These are phyloP conservation scores for Parambassis ranga DNA, from an alignment of 2,797 vertebrate genomes.

Conservation along the genomic window DNA sequence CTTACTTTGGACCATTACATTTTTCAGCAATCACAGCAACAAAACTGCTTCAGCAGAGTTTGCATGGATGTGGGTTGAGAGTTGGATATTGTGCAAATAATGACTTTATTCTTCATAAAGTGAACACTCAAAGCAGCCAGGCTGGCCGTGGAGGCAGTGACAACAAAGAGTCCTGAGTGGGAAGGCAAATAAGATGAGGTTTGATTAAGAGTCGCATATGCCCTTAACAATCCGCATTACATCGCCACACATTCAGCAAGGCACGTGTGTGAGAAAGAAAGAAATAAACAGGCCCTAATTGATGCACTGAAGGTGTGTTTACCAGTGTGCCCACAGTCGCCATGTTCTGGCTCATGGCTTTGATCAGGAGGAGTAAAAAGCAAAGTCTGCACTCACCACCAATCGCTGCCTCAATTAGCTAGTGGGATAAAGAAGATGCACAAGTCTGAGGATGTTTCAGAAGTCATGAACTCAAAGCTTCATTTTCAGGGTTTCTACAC, in stretches of 20 bases:
- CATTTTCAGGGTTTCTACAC: too few species aligned
- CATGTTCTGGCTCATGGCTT: slow-evolving; percentile 5
- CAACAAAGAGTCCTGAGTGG: slow-evolving; percentile 57
- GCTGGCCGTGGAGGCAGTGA: slow-evolving; percentile 54
- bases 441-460: not conserved
- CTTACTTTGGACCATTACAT: too few species aligned
- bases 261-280: not conserved
- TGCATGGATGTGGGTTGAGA: slow-evolving; percentile 44
- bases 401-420: slow-evolving; percentile 8
- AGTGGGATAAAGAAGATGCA: not conserved
- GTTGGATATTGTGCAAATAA: slow-evolving; percentile 43
- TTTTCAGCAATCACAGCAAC: not conserved
- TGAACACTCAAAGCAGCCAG: slow-evolving; percentile 41
- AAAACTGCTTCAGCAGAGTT: slow-evolving; percentile 1
- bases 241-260: slow-evolving; percentile 9
- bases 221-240: slow-evolving; percentile 27
- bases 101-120: slow-evolving; percentile 50
- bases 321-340: not conserved
- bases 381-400: not conserved
- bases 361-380: slow-evolving; percentile 20
- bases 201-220: slow-evolving; percentile 60
- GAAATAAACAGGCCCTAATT: not conserved
- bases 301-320: not conserved
- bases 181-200: slow-evolving; percentile 62
- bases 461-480: not conserved